Conservation (phyloP, 2,888 invertebrate species). For the Acronicta alni region DNA sequence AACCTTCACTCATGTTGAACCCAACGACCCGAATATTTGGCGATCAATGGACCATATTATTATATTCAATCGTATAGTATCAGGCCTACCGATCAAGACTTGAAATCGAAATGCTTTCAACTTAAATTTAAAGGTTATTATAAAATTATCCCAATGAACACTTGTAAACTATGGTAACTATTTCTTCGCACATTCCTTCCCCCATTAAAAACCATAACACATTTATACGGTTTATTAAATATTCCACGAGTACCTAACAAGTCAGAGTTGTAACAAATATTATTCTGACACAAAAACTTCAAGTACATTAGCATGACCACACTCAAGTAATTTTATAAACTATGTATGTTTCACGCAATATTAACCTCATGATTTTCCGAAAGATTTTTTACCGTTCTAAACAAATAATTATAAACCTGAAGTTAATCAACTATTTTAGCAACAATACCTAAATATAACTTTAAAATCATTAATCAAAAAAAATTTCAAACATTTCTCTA, state of each 20-base stretch:
- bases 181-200: conserved; percentile 28
- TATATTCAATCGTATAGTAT: background rate
- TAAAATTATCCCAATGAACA: background rate
- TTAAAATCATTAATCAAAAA: conserved; percentile 38
- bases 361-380: conserved; percentile 19
- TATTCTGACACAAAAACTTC: conserved; percentile 33
- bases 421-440: conserved; percentile 18
- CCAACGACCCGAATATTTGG: conserved; percentile 2
- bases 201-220: conserved; percentile 21
- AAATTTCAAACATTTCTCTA: conserved; percentile 26
- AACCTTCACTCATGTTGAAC: conserved; percentile 3
- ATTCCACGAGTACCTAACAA: conserved; percentile 20
- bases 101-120: background rate
- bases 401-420: conserved; percentile 17
- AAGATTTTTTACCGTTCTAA: conserved; percentile 10
- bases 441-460: conserved; percentile 42
- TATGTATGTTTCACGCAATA: conserved; percentile 17
- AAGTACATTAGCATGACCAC: conserved; percentile 39
- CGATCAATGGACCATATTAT: background rate
- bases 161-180: conserved; percentile 20
- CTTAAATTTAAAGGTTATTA: background rate
- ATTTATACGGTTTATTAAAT: conserved; percentile 11
- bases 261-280: conserved; percentile 46
- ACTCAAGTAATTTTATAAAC: conserved; percentile 25
- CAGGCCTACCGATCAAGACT: background rate